Base-by-base conservation (phyloP, 1,140 invertebrate genomes). In the Macrostomum lignano region DNA sequence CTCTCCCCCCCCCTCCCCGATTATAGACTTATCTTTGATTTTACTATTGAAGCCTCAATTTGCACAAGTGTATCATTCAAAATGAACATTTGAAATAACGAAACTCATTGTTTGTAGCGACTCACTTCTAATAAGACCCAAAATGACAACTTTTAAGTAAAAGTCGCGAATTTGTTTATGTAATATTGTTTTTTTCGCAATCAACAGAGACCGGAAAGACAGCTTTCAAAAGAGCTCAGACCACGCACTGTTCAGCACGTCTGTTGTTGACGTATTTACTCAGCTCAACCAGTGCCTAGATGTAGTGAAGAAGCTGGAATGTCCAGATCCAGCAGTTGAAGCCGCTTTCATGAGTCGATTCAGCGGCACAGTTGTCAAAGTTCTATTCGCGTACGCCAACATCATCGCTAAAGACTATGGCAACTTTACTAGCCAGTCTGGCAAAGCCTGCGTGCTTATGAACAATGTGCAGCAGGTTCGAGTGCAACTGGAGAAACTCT, bases 211-310 rank as follows among this genome's bases (percentile, higher is more conserved):
- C 20, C 19, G 21, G 23, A 28, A 34, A 19, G 25, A 36, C 13
- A n/a, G 91, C 81, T 98, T 98, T 64, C 79, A 86, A 67, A 78
- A 79, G 61, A 94, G 81, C 49, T 91, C 82, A 40, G 91, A 98
- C 51, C 88, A 98, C 57, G 73, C 82, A 3, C 63, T 93, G 38
- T 99, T 98, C 65, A 94, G 86, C 38, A 91, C 86, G 52, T 94
- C 84, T 10, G 91, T 99, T 25, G 91, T 96, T 23, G 91, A 98
- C 57, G 82, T 98, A 29, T 99, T 99, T 59, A 96, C 91, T 2
- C 86, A 96, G 60, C 64, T 99, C 29, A 94, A 91, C 33, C 88
- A 98, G 55, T 96, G 88, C 60, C 88, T 96, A 60, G 86, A 94
- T 60, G 82, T 99, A 34, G 84, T 99, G 33, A 88, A 81, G 34